These are phyloP conservation scores for Sabatieria punctata DNA, from an alignment of 2,888 invertebrate genomes.

Conservation along the genomic window DNA sequence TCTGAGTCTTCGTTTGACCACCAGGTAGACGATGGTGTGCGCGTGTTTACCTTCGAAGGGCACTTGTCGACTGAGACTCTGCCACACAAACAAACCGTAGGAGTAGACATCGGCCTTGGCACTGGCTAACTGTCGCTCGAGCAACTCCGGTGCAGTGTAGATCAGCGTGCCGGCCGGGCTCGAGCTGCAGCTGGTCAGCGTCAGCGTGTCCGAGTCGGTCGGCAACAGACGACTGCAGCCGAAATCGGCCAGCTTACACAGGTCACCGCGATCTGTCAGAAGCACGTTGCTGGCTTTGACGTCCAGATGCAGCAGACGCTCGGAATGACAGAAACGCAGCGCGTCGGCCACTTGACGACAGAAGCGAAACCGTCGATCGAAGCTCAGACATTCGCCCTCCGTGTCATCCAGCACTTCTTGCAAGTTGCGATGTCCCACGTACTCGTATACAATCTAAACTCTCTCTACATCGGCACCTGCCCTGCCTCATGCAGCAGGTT, in stretches of 20 bases:
- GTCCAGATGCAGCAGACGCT: slow-evolving; percentile 5
- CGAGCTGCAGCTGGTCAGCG: background rate
- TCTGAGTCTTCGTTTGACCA: slow-evolving; percentile 5
- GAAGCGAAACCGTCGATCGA: background rate
- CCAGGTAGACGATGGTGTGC: slow-evolving; percentile 9
- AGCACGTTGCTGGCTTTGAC: slow-evolving; percentile 7
- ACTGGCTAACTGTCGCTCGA: background rate
- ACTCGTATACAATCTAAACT: slow-evolving; percentile 5
- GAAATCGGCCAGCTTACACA: slow-evolving; percentile 4
- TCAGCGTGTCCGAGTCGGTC: background rate
- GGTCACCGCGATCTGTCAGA: background rate
- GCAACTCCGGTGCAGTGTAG: slow-evolving; percentile 5
- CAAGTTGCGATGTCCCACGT: slow-evolving; percentile 3
- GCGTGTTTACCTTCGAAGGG: slow-evolving; percentile 1
- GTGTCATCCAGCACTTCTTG: slow-evolving; percentile 1
- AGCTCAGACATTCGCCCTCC: background rate
- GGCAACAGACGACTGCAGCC: slow-evolving; percentile 4
- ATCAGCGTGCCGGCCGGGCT: slow-evolving; percentile 2
- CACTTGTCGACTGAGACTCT: background rate
- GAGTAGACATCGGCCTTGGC: slow-evolving; percentile 8
- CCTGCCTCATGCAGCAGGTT: background rate
- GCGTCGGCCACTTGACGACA: background rate
- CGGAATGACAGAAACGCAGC: slow-evolving; percentile 1
- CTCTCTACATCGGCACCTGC: background rate
- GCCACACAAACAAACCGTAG: slow-evolving; percentile 8